These are phyloP conservation scores for Ammospiza caudacuta DNA, from an alignment of 2,113 vertebrate species.

Conservation along the genomic window DNA sequence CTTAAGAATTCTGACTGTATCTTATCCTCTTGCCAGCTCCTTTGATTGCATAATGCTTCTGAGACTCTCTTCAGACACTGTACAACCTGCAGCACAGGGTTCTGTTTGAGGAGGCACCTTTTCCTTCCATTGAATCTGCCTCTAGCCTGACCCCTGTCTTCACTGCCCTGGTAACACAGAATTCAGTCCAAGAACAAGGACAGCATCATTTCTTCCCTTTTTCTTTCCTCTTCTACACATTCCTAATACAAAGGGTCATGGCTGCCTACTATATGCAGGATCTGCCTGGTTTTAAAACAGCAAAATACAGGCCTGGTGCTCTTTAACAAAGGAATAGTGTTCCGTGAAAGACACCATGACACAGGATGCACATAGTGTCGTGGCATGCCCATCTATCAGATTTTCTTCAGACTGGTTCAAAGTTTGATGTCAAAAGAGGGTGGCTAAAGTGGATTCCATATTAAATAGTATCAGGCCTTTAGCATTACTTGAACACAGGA, in stretches of 20 bases:
- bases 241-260: constrained; percentile 44
- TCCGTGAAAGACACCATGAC: not conserved
- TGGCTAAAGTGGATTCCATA: constrained; percentile 23
- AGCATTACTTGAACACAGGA: constrained; percentile 48
- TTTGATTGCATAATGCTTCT: not conserved
- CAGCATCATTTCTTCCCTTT: not conserved
- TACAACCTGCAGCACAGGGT: not conserved
- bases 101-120: not conserved
- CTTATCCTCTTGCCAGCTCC: not conserved
- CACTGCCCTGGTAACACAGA: not conserved
- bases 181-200: not conserved
- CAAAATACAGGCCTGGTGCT: not conserved
- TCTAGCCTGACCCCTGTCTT: not conserved
- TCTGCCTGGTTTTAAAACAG: not conserved
- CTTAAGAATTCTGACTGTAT: not conserved
- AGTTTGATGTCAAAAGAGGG: constrained; percentile 23
- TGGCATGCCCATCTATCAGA: not conserved
- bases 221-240: not conserved
- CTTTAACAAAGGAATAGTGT: not conserved
- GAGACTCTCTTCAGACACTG: not conserved
- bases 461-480: constrained; percentile 50
- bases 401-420: constrained; percentile 42
- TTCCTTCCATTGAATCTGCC: not conserved
- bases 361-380: not conserved
- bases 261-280: constrained; percentile 16